Percentiles rank a stretch among this genome's conserved stretches.
These are phyloP conservation scores for Zapornia atra DNA, from an alignment of 2,113 vertebrate genomes.

Conservation along the genomic window DNA sequence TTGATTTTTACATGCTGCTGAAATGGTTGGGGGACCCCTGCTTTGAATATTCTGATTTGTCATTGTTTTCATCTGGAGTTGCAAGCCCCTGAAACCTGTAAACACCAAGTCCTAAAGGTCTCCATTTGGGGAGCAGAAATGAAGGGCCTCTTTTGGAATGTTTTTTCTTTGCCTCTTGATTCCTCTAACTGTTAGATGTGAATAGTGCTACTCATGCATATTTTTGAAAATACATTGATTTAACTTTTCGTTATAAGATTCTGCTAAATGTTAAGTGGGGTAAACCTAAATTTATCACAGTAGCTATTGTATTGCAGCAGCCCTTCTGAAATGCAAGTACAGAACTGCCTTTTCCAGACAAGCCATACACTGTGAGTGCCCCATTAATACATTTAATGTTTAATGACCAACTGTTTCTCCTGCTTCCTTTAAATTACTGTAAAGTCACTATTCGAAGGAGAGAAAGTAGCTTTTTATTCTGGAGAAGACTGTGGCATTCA, in stretches of 20 bases:
- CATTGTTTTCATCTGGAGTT: background rate
- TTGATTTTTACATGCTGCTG: background rate
- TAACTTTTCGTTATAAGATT: conserved; percentile 24
- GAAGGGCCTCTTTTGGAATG: conserved; percentile 37
- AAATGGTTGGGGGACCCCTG: background rate
- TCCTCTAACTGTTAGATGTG: background rate
- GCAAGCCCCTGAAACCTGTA: background rate
- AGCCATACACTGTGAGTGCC: conserved; percentile 12
- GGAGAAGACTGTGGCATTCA: conserved; percentile 53
- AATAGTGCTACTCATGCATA: conserved; percentile 22
- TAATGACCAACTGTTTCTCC: conserved; percentile 59
- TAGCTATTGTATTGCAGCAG: conserved; percentile 19
- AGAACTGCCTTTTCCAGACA: conserved; percentile 34
- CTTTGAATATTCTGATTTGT: background rate
- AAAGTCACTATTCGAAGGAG: conserved; percentile 52
- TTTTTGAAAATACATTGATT: conserved; percentile 4
- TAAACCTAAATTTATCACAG: conserved; percentile 30
- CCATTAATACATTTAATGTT: conserved; percentile 42
- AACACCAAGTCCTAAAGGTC: background rate
- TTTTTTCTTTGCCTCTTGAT: background rate
- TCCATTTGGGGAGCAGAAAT: background rate
- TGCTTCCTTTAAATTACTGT: conserved; percentile 51
- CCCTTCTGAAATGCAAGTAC: conserved; percentile 21
- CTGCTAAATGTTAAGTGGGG: conserved; percentile 8
- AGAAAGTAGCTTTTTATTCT: conserved; percentile 60